Evolutionary conservation across 2,113 vertebrate species (phyloP).

Genomic region (Clarias magur): DNA sequence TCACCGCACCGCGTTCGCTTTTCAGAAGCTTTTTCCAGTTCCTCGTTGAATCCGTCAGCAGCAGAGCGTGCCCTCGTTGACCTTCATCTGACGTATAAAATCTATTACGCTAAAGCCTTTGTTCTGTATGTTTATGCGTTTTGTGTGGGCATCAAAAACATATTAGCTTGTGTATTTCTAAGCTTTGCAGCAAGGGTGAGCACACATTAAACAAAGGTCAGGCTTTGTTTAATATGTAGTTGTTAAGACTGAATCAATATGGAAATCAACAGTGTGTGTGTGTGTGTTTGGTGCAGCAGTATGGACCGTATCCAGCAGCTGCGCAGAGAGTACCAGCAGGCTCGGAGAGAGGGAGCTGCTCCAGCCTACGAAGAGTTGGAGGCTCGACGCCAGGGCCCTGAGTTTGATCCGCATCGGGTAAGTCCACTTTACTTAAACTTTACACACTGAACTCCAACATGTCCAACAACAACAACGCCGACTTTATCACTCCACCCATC

Average conservation of each 20-base stretch:
- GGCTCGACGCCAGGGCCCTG: constrained; percentile 69
- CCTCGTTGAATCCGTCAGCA: not conserved
- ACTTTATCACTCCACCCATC: constrained; percentile 57
- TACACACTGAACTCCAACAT: not conserved
- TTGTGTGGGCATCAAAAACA: constrained; percentile 20
- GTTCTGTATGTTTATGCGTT: constrained; percentile 3
- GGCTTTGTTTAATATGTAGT: constrained; percentile 24
- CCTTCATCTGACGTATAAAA: constrained; percentile 14
- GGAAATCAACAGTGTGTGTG: constrained; percentile 25
- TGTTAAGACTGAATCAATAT: constrained; percentile 11
- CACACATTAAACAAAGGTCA: constrained; percentile 27
- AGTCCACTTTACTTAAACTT: constrained; percentile 55
- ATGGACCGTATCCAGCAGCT: constrained; percentile 91
- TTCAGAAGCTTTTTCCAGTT: not conserved
- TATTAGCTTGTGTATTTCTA: constrained; percentile 23
- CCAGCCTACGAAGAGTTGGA: constrained; percentile 83
- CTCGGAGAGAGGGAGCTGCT: constrained; percentile 81
- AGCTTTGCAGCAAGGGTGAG: constrained; percentile 15
- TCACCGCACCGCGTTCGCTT: not conserved
- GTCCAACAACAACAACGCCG: constrained; percentile 58
- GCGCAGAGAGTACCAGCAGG: constrained; percentile 91
- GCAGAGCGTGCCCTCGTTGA: not conserved
- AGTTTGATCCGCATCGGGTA: constrained; percentile 85
- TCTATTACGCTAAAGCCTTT: constrained; percentile 17
- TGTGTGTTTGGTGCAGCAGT: constrained; percentile 61